Percentiles rank a stretch among this genome's conserved stretches.
Conservation (phyloP, 2,113 vertebrate species). For the Tichodroma muraria region DNA sequence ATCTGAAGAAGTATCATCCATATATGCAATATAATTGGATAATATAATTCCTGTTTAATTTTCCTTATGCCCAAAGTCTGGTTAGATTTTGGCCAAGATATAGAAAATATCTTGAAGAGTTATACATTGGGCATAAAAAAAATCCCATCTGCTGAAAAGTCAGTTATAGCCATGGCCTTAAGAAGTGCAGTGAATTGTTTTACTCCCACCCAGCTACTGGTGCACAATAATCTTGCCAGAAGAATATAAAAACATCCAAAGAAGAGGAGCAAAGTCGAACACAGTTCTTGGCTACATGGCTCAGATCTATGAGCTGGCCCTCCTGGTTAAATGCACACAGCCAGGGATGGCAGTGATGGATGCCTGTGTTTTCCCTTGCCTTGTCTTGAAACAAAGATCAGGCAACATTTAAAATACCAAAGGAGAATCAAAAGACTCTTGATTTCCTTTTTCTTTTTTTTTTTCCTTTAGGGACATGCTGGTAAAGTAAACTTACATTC, state of each 20-base stretch:
- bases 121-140: background rate
- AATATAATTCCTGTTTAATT: background rate
- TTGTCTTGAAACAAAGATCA: background rate
- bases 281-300: background rate
- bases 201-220: background rate
- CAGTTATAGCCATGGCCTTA: background rate
- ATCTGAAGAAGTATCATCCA: background rate
- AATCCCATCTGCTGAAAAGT: background rate
- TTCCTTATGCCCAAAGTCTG: background rate
- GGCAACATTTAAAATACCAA: background rate
- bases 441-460: background rate
- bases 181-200: background rate
- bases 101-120: background rate
- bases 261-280: background rate
- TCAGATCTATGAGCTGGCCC: background rate
- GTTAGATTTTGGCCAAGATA: background rate
- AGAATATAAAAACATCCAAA: background rate
- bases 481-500: background rate
- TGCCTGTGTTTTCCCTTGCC: background rate
- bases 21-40: background rate
- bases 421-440: background rate
- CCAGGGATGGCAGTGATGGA: background rate
- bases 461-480: background rate
- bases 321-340: background rate
- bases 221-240: background rate